These are phyloP conservation scores for Chionis minor DNA, from an alignment of 2,113 vertebrate species.

Conservation along the genomic window DNA sequence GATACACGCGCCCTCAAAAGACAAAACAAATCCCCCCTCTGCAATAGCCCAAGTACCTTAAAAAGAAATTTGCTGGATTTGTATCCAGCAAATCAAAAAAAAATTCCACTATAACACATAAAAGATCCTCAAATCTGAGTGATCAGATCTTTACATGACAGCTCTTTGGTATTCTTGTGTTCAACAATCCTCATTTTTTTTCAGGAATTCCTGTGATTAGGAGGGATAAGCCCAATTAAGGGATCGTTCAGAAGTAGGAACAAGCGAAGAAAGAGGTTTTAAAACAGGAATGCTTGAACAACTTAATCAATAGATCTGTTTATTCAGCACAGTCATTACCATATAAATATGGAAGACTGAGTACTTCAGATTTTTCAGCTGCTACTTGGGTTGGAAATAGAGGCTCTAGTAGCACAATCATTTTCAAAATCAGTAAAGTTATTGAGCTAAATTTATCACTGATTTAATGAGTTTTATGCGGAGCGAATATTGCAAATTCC, in stretches of 20 bases:
- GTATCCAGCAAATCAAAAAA: neutral
- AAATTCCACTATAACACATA: neutral
- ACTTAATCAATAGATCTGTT: slow-evolving; percentile 3
- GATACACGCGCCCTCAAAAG: neutral
- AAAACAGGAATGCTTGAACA: neutral
- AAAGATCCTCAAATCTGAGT: neutral
- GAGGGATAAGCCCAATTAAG: neutral
- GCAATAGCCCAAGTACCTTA: neutral
- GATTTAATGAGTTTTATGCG: neutral
- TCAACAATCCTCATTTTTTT: neutral
- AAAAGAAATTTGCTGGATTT: neutral
- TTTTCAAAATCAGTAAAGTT: neutral
- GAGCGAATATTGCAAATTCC: neutral
- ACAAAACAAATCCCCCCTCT: neutral
- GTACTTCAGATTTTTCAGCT: slow-evolving; percentile 44
- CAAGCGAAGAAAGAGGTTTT: neutral
- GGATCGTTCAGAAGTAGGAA: neutral
- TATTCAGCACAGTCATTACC: slow-evolving; percentile 32
- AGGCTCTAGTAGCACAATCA: neutral
- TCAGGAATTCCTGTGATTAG: neutral
- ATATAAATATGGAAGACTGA: slow-evolving; percentile 13
- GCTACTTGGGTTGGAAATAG: slow-evolving; percentile 20
- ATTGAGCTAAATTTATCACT: neutral
- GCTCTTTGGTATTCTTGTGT: neutral
- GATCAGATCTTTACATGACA: neutral